These are phyloP conservation scores for Pseudocheirus occidentalis DNA, from an alignment of 2,797 vertebrate species.

Conservation along the genomic window DNA sequence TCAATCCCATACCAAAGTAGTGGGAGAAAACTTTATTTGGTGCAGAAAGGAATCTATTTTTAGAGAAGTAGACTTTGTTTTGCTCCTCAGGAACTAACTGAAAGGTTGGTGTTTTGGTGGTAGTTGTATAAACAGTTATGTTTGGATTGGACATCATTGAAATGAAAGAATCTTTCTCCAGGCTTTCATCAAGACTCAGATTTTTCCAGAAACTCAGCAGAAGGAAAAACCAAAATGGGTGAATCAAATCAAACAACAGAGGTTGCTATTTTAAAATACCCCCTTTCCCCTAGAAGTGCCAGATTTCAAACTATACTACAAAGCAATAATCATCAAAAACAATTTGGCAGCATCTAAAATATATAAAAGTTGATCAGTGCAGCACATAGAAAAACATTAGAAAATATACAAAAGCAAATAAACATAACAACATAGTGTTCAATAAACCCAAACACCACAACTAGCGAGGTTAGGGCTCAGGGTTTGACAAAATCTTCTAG, in stretches of 20 bases:
- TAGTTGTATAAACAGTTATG: neutral
- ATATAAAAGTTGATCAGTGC: neutral
- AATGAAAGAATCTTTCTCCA: neutral
- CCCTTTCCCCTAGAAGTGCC: neutral
- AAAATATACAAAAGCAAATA: neutral
- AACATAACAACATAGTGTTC: neutral
- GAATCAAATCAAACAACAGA: neutral
- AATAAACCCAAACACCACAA: neutral
- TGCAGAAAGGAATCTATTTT: neutral
- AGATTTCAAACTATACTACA: neutral
- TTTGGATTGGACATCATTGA: neutral
- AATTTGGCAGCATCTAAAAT: neutral
- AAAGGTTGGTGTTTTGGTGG: neutral
- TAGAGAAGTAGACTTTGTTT: neutral
- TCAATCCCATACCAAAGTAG: neutral
- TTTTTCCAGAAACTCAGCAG: neutral
- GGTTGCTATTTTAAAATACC: neutral
- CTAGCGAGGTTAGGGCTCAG: neutral
- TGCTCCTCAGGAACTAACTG: neutral
- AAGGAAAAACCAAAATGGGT: neutral
- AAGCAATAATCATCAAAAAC: neutral
- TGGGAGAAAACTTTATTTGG: neutral
- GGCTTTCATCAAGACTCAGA: neutral
- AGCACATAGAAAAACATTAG: neutral
- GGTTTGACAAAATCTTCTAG: neutral